phyloP scores from a whole-genome alignment of 2,113 vertebrate genomes.

The Microcebus murinus region DNA sequence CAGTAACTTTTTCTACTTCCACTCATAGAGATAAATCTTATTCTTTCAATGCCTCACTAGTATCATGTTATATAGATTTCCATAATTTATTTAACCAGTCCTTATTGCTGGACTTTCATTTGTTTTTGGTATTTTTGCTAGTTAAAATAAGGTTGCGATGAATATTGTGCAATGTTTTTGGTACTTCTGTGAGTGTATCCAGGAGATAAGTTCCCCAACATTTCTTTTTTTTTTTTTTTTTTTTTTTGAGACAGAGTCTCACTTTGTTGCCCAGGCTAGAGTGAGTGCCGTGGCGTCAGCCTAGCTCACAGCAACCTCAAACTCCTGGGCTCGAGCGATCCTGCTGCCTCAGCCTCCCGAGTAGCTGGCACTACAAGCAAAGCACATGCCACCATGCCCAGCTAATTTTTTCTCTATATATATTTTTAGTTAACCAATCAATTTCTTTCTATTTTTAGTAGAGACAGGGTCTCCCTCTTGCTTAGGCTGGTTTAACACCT shows the following conservation, averaged over 20 bases:
- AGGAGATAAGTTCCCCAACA: background rate
- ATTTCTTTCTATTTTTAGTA: too few relatives aligned
- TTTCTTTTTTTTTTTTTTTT: background rate
- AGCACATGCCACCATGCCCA: too few relatives aligned
- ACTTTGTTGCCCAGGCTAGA: rapidly evolving
- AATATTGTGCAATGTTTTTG: background rate
- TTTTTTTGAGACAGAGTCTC: too few relatives aligned
- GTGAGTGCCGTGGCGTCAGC: too few relatives aligned
- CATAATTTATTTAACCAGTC: background rate
- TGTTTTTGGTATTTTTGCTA: conserved; percentile 13
- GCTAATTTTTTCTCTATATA: too few relatives aligned
- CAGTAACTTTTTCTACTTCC: background rate
- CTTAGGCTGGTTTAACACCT: too few relatives aligned
- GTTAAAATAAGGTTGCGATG: background rate
- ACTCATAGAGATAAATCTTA: background rate
- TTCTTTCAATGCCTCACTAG: background rate
- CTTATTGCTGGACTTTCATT: background rate
- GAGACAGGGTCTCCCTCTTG: too few relatives aligned
- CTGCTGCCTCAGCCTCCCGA: too few relatives aligned
- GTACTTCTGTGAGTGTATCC: background rate
- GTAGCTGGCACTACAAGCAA: too few relatives aligned
- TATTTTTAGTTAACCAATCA: too few relatives aligned
- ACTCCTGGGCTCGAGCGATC: too few relatives aligned
- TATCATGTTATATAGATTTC: background rate
- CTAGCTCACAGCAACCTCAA: too few relatives aligned